phyloP scores from a whole-genome alignment of 2,113 vertebrate genomes.

The Chionomys nivalis region DNA sequence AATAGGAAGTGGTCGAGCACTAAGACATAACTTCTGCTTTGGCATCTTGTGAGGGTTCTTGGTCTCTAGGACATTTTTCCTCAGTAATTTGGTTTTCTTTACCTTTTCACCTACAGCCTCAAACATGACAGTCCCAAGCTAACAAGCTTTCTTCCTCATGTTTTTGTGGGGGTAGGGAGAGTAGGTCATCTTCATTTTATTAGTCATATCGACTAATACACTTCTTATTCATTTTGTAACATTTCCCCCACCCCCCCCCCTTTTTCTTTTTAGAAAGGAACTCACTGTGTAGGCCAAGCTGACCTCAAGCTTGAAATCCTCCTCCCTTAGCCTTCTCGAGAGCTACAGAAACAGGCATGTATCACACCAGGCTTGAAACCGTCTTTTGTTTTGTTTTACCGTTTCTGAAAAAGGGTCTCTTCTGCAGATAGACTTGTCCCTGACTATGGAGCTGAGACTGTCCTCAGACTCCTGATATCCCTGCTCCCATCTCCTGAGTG shows the following conservation, averaged over 20 bases:
- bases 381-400: neutral
- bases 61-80: neutral
- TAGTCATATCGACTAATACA: neutral
- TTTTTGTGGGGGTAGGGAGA: neutral
- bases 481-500: neutral
- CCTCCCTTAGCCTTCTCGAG: neutral
- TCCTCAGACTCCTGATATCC: neutral
- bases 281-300: neutral
- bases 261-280: too few species aligned
- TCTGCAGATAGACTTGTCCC: neutral
- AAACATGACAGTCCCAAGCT: neutral
- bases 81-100: neutral
- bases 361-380: neutral
- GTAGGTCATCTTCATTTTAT: neutral
- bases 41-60: neutral
- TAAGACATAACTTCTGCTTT: neutral
- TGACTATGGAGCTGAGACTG: neutral
- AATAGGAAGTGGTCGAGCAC: neutral
- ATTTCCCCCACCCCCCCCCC: rapidly evolving
- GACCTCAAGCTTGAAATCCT: neutral
- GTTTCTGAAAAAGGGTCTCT: neutral
- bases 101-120: neutral
- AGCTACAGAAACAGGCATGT: neutral
- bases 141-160: neutral
- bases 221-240: neutral